These are phyloP conservation scores for Callospermophilus lateralis DNA, from an alignment of 2,113 vertebrate genomes.

Conservation along the genomic window DNA sequence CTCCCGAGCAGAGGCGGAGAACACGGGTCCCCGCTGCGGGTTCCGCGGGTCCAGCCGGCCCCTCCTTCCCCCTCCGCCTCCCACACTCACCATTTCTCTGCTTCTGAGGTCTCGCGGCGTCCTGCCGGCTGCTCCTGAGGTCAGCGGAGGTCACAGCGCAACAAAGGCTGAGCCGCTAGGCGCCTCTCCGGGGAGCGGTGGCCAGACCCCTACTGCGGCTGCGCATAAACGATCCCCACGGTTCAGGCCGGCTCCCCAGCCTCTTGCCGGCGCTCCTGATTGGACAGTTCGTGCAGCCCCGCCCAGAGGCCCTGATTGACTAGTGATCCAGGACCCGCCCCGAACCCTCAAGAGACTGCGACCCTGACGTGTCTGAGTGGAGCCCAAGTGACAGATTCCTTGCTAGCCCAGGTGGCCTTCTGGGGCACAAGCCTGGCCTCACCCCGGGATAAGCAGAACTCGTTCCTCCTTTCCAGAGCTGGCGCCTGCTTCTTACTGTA, in stretches of 20 bases:
- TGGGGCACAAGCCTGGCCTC: no score
- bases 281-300: neutral
- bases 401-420: no score
- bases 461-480: no score
- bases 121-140: neutral
- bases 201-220: neutral
- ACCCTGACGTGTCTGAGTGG: no score
- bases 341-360: no score
- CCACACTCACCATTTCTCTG: neutral
- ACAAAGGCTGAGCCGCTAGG: neutral
- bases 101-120: neutral
- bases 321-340: neutral
- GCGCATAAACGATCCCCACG: neutral
- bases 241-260: neutral
- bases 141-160: neutral
- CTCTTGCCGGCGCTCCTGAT: neutral
- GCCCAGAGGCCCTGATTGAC: neutral
- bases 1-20: no score
- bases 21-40: neutral
- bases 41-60: neutral
- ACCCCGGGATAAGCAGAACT: no score
- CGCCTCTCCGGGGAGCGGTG: no score
- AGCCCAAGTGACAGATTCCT: no score
- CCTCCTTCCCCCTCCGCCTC: neutral
- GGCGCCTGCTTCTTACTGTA: no score